Percentiles rank a stretch among this genome's conserved stretches.
phyloP scores from a whole-genome alignment of 2,113 vertebrate species.

The Onychostruthus taczanowskii region DNA sequence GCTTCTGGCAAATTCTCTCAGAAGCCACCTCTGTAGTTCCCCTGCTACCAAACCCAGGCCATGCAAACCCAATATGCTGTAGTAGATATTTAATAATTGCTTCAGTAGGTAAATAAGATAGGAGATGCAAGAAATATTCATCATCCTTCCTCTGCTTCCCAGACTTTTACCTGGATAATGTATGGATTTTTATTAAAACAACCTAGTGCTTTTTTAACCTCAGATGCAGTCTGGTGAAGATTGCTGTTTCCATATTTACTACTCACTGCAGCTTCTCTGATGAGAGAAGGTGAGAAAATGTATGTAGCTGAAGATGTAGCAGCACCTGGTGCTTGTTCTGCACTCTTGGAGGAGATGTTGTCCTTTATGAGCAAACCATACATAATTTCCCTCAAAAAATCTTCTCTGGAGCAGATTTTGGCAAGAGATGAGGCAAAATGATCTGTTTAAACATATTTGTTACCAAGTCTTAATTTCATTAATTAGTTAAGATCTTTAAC shows the following conservation, averaged over 20 bases:
- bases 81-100: neutral
- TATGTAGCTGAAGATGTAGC: neutral
- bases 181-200: neutral
- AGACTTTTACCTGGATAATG: neutral
- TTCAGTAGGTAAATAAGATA: neutral
- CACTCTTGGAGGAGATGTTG: neutral
- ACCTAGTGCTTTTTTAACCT: neutral
- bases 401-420: neutral
- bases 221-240: neutral
- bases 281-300: neutral
- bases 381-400: neutral
- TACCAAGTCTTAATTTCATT: neutral
- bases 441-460: neutral
- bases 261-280: neutral
- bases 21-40: neutral
- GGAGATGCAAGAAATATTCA: rapidly evolving
- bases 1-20: neutral
- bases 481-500: neutral
- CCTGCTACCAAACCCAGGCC: neutral
- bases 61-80: neutral
- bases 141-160: neutral
- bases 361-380: neutral
- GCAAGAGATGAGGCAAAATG: neutral
- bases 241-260: neutral
- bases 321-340: neutral